Percentiles rank a stretch among this genome's conserved stretches.
Conservation (phyloP, 2,888 invertebrate species). For the Lingula anatina region DNA sequence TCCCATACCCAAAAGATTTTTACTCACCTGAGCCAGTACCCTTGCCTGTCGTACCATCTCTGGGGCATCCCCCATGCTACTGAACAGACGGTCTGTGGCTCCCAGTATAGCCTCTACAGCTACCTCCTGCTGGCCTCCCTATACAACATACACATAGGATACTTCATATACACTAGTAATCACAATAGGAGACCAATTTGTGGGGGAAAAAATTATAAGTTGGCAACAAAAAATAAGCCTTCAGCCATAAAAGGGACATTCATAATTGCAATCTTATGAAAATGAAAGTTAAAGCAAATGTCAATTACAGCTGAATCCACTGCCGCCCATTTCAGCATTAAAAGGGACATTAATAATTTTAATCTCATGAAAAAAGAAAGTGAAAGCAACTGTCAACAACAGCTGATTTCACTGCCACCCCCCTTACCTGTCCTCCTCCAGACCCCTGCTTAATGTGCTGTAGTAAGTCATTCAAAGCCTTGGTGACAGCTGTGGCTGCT, state of each 20-base stretch:
- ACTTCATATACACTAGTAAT: too few species aligned
- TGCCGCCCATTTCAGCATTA: too few species aligned
- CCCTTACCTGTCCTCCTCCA: constrained; percentile 34
- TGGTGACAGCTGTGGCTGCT: constrained; percentile 86
- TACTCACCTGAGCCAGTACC: constrained; percentile 69
- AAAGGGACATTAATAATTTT: too few species aligned
- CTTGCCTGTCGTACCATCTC: constrained; percentile 94
- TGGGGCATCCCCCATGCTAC: constrained; percentile 77
- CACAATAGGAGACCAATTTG: too few species aligned
- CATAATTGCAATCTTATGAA: too few species aligned
- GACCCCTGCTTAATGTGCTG: constrained; percentile 73
- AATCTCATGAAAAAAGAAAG: too few species aligned
- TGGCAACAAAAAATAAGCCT: too few species aligned
- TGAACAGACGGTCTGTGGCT: constrained; percentile 82
- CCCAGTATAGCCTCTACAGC: constrained; percentile 84
- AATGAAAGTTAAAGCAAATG: too few species aligned
- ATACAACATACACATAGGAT: too few species aligned
- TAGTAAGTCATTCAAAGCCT: constrained; percentile 81
- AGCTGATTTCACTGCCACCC: not conserved
- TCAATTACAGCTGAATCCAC: not conserved
- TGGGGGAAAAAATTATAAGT: too few species aligned
- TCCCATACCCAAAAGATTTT: not conserved
- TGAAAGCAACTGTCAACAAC: not conserved
- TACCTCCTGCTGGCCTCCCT: constrained; percentile 61
- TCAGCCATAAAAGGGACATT: too few species aligned